Conservation (phyloP, 2,888 invertebrate species). For the Xestia sexstrigata region DNA sequence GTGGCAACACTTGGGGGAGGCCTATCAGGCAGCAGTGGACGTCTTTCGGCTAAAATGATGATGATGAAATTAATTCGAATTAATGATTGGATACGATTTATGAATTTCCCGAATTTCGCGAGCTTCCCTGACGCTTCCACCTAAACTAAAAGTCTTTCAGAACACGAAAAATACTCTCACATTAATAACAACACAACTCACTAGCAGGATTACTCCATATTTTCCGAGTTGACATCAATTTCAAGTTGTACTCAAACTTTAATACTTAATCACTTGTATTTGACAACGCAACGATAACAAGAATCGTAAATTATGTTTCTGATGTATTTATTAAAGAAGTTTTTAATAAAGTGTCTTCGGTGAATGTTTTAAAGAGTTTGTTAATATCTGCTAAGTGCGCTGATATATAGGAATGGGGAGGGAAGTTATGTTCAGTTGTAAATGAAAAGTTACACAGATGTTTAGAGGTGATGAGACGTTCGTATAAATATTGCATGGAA, state of each 20-base stretch:
- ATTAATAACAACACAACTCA: constrained; percentile 20
- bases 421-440: constrained; percentile 8
- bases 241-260: constrained; percentile 65
- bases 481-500: not conserved
- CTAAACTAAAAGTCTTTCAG: not conserved
- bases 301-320: constrained; percentile 73
- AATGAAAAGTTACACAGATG: constrained; percentile 5
- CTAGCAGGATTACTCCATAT: constrained; percentile 46
- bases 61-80: not conserved
- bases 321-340: constrained; percentile 78
- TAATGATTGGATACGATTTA: not conserved
- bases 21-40: too few species aligned
- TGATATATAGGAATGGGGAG: constrained; percentile 9
- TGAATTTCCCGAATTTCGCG: not conserved
- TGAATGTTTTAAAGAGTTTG: constrained; percentile 41
- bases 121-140: not conserved
- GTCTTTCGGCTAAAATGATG: too few species aligned
- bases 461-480: not conserved
- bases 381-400: constrained; percentile 50
- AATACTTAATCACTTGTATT: constrained; percentile 73
- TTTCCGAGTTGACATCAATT: constrained; percentile 52
- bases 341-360: constrained; percentile 55
- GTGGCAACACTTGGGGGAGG: too few species aligned
- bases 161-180: not conserved
- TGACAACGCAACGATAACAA: constrained; percentile 65